Percentiles rank a stretch among this genome's conserved stretches.
These are phyloP conservation scores for Empis livida DNA, from an alignment of 2,888 invertebrate species.

Conservation along the genomic window DNA sequence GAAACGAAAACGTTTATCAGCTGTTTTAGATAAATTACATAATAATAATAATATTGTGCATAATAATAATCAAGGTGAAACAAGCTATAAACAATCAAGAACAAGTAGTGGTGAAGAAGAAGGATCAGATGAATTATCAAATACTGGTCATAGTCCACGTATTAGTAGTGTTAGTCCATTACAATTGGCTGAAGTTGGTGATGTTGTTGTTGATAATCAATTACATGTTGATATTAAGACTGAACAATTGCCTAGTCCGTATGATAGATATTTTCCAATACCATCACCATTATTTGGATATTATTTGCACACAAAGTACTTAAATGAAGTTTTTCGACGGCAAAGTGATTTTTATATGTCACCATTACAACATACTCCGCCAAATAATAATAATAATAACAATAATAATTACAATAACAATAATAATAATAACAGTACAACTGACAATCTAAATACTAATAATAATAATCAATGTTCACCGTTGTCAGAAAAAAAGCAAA, in stretches of 20 bases:
- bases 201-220: constrained; percentile 11
- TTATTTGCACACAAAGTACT: constrained; percentile 48
- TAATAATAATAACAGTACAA: constrained; percentile 11
- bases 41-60: constrained; percentile 40
- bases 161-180: constrained; percentile 24
- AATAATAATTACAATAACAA: constrained; percentile 10
- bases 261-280: constrained; percentile 36
- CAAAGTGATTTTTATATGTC: constrained; percentile 46
- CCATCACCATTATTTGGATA: constrained; percentile 42
- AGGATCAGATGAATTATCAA: constrained; percentile 12
- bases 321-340: constrained; percentile 45
- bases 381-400: constrained; percentile 10
- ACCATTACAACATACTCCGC: constrained; percentile 13
- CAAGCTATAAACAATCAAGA: constrained; percentile 13
- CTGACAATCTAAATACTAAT: constrained; percentile 5
- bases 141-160: constrained; percentile 24
- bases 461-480: not conserved
- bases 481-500: not conserved
- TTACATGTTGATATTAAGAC: constrained; percentile 35
- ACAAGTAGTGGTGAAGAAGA: constrained; percentile 25
- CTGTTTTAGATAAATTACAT: constrained; percentile 63
- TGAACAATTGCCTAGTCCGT: constrained; percentile 33
- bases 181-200: constrained; percentile 1
- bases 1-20: constrained; percentile 67
- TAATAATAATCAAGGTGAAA: constrained; percentile 19